These are phyloP conservation scores for Anagrus nilaparvatae DNA, from an alignment of 1,140 invertebrate genomes.

Conservation along the genomic window DNA sequence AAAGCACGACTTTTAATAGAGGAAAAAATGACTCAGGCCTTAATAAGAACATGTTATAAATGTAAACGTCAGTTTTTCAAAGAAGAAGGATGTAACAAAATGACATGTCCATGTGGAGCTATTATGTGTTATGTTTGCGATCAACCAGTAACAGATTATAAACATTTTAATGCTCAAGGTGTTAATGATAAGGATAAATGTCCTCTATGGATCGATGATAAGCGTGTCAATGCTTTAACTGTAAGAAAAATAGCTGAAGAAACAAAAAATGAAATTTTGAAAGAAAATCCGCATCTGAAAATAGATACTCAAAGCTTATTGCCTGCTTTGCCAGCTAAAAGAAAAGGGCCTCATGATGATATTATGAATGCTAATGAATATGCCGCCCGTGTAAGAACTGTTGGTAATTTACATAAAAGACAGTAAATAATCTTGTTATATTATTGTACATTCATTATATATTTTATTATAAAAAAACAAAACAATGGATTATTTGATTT, in stretches of 20 bases:
- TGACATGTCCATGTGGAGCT: slow-evolving; percentile 57
- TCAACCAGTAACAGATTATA: slow-evolving; percentile 46
- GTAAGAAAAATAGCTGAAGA: slow-evolving; percentile 36
- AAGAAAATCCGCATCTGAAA: slow-evolving; percentile 27
- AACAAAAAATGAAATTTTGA: slow-evolving; percentile 29
- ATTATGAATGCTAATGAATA: slow-evolving; percentile 16
- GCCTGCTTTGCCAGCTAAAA: slow-evolving; percentile 21
- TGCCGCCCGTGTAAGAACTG: no score
- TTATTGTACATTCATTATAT: no score
- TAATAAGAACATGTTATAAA: slow-evolving; percentile 51
- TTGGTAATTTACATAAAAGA: no score
- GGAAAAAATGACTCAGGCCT: slow-evolving; percentile 54
- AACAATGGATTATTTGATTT: no score
- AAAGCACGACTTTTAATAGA: slow-evolving; percentile 50
- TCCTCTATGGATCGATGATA: slow-evolving; percentile 28
- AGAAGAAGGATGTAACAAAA: slow-evolving; percentile 60
- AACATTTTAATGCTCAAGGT: slow-evolving; percentile 48
- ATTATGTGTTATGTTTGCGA: slow-evolving; percentile 60
- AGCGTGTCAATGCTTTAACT: slow-evolving; percentile 33
- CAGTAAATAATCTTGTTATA: no score
- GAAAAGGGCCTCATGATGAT: slow-evolving; percentile 20
- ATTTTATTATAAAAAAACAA: no score
- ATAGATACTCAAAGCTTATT: slow-evolving; percentile 23
- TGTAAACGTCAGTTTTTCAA: slow-evolving; percentile 53
- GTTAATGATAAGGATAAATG: slow-evolving; percentile 21